Conservation (phyloP, 1,140 invertebrate genomes). For the Drosophila neocordata region DNA sequence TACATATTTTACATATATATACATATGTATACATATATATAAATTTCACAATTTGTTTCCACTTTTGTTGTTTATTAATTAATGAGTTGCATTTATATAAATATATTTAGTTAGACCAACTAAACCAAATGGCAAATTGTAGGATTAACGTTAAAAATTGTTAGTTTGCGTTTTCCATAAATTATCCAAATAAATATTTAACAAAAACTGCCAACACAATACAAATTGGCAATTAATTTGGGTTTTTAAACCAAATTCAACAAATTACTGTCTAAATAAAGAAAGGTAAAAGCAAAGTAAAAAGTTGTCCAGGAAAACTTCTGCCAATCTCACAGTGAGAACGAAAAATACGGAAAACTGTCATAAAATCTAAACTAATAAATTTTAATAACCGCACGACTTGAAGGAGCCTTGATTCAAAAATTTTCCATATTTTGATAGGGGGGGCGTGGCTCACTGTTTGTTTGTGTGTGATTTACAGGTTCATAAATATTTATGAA, state of each 20-base stretch:
- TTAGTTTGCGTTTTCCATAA: neutral
- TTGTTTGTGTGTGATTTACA: conserved; percentile 1
- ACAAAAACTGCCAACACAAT: neutral
- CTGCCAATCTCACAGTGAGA: neutral
- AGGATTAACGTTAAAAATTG: neutral
- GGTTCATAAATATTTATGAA: conserved; percentile 20
- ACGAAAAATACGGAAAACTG: neutral
- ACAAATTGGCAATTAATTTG: neutral
- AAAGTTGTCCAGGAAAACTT: neutral
- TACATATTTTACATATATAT: too few species aligned
- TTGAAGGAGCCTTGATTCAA: conserved; percentile 1
- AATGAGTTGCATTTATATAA: neutral
- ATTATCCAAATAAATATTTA: neutral
- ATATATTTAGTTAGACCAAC: neutral
- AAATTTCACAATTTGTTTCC: too few species aligned
- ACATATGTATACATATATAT: too few species aligned
- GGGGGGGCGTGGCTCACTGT: neutral
- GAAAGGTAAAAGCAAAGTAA: neutral
- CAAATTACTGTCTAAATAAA: too few species aligned
- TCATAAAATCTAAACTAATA: conserved; percentile 18
- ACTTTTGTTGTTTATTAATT: neutral
- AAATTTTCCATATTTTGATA: neutral
- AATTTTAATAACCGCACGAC: conserved; percentile 20
- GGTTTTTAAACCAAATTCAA: too few species aligned
- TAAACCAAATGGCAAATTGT: too few species aligned